Conservation (phyloP, 2,888 invertebrate species). For the Drosophila meridionalis region DNA sequence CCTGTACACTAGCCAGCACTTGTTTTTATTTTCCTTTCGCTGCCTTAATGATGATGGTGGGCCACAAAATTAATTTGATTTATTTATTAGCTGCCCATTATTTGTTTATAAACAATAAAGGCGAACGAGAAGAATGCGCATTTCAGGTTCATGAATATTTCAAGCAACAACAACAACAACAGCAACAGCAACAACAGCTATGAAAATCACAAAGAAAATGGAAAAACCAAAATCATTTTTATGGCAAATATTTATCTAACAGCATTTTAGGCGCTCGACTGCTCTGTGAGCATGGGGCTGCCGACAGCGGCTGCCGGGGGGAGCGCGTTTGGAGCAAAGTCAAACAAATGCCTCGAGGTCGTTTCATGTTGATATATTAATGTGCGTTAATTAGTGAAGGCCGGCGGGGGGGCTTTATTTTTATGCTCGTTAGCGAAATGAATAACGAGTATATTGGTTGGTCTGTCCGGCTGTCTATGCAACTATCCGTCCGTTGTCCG, state of each 20-base stretch:
- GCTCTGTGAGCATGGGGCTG: not conserved
- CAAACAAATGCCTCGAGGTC: constrained; percentile 77
- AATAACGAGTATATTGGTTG: not conserved
- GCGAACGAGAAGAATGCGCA: constrained; percentile 68
- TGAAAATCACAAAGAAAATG: constrained; percentile 47
- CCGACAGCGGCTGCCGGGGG: too few species aligned
- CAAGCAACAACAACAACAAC: constrained; percentile 45
- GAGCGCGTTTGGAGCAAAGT: constrained; percentile 42
- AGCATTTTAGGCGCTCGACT: constrained; percentile 66
- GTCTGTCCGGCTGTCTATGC: too few species aligned
- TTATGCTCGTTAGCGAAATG: too few species aligned
- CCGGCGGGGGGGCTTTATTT: constrained; percentile 25
- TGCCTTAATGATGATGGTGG: constrained; percentile 21
- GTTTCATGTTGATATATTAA: constrained; percentile 75
- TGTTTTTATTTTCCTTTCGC: constrained; percentile 12
- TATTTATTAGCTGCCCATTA: constrained; percentile 78
- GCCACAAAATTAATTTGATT: constrained; percentile 67
- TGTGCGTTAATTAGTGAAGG: constrained; percentile 73
- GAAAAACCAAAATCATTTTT: constrained; percentile 66
- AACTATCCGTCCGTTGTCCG: not conserved
- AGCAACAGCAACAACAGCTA: constrained; percentile 37
- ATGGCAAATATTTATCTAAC: constrained; percentile 76
- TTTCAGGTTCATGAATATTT: constrained; percentile 76
- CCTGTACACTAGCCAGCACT: constrained; percentile 5
- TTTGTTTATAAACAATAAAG: constrained; percentile 80